phyloP scores from a whole-genome alignment of 2,113 vertebrate species.

The Cricetomys ansorgei region DNA sequence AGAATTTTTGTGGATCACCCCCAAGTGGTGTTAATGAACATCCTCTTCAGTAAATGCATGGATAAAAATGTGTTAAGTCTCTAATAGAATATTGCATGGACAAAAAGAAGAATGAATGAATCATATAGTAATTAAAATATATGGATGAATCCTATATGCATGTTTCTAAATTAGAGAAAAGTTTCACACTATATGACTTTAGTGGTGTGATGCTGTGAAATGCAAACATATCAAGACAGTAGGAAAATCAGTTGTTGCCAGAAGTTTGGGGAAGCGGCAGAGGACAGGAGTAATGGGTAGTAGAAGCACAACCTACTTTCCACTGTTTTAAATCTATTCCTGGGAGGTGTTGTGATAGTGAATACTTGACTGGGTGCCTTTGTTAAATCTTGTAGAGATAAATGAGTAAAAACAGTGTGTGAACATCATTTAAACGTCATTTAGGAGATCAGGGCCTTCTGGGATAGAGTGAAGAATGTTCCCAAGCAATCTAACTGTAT shows the following conservation, averaged over 20 bases:
- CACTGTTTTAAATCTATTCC: not conserved
- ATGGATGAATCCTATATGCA: not conserved
- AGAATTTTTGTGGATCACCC: not conserved
- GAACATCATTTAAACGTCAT: not conserved
- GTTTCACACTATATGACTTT: not conserved
- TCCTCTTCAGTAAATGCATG: not conserved
- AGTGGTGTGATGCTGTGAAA: not conserved
- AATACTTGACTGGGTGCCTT: not conserved
- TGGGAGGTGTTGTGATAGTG: fast-evolving
- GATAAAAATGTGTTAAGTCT: not conserved
- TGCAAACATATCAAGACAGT: not conserved
- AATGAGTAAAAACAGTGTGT: not conserved
- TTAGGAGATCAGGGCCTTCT: not conserved
- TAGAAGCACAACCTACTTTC: not conserved
- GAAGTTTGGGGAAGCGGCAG: not conserved
- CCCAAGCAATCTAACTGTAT: not conserved
- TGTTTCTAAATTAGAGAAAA: not conserved
- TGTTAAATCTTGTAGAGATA: not conserved
- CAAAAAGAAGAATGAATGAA: not conserved
- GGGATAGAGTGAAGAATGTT: too few relatives aligned
- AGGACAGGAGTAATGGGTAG: fast-evolving
- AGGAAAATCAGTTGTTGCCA: not conserved
- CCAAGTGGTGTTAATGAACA: not conserved
- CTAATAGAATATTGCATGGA: not conserved
- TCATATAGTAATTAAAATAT: not conserved